Evolutionary conservation across 2,888 invertebrate species (phyloP).

Genomic region (Geophilus truncorum): DNA sequence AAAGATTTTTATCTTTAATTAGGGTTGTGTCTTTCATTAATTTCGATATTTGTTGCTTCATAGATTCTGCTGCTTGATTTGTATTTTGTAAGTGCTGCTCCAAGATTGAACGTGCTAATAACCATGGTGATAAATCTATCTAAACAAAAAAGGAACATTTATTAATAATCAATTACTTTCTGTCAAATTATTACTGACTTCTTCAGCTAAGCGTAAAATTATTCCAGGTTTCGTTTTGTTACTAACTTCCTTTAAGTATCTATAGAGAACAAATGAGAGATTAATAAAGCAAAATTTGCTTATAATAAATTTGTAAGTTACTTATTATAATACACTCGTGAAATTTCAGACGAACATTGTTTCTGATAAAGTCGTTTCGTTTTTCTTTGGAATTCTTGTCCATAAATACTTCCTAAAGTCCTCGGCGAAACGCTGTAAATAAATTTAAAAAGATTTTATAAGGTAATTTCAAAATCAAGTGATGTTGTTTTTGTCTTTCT

Average conservation of each 20-base stretch:
- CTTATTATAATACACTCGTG: not conserved
- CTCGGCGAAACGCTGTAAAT: not conserved
- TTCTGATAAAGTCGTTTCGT: not conserved
- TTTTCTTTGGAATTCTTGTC: not conserved
- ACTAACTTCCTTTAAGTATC: not conserved
- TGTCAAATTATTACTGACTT: not conserved
- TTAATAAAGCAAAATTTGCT: too few species aligned
- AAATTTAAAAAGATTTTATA: too few species aligned
- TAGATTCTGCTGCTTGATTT: conserved; percentile 40
- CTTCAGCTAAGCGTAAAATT: not conserved
- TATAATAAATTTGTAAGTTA: too few species aligned
- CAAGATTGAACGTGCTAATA: not conserved
- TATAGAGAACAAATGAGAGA: too few species aligned
- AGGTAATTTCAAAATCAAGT: too few species aligned
- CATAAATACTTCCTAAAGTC: not conserved
- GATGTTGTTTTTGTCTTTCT: too few species aligned
- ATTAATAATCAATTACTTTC: not conserved
- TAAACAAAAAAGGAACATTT: not conserved
- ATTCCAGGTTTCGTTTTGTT: not conserved
- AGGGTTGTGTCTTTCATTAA: conserved; percentile 66
- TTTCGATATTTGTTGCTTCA: conserved; percentile 52
- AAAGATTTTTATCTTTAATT: conserved; percentile 64
- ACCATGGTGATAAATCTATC: not conserved
- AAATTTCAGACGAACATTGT: not conserved
- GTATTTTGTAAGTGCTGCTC: not conserved